Evolutionary conservation across 2,888 invertebrate genomes (phyloP).

Genomic region (Agrotis segetum): DNA sequence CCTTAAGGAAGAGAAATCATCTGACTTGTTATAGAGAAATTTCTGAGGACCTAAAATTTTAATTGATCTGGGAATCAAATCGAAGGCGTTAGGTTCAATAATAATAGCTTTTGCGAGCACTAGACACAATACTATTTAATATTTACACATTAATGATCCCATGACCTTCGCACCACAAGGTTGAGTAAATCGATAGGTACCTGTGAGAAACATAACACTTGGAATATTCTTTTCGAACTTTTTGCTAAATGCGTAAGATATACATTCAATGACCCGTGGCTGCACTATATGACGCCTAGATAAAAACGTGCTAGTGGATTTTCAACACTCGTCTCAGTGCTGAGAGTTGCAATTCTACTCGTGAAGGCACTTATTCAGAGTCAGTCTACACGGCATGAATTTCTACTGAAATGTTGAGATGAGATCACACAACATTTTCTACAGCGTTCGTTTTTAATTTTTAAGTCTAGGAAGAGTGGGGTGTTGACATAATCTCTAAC

Average conservation of each 20-base stretch:
- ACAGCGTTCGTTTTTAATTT: no score
- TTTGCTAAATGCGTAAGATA: no score
- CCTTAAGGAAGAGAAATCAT: no score
- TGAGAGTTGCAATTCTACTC: not conserved
- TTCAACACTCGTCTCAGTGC: not conserved
- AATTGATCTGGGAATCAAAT: not conserved
- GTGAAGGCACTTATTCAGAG: not conserved
- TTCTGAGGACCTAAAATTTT: no score
- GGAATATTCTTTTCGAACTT: not conserved
- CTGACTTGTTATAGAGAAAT: no score
- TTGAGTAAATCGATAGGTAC: constrained; percentile 2
- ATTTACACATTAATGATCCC: not conserved
- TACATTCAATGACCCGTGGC: not conserved
- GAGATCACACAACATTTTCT: no score
- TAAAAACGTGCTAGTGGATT: not conserved
- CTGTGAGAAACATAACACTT: constrained; percentile 28
- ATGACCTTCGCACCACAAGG: constrained; percentile 1
- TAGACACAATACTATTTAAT: not conserved
- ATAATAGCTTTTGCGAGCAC: no score
- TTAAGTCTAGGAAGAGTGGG: no score
- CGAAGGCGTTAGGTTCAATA: not conserved
- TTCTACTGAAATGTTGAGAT: no score
- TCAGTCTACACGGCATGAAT: no score
- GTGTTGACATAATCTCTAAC: no score
- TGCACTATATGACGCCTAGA: not conserved